Conservation (phyloP, 2,797 vertebrate genomes). For the Peromyscus eremicus region DNA sequence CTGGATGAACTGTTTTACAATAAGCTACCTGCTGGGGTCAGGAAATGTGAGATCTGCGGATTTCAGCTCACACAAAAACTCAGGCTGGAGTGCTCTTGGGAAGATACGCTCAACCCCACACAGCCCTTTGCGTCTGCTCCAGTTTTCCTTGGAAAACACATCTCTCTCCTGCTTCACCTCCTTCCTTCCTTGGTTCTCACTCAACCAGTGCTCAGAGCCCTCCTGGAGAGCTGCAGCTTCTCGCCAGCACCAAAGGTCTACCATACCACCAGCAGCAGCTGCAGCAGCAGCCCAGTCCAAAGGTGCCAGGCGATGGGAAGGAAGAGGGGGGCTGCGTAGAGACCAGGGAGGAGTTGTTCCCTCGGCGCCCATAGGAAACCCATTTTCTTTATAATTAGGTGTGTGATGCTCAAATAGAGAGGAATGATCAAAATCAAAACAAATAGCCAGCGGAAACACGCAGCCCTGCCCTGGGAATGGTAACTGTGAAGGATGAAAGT, state of each 20-base stretch:
- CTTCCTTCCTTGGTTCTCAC: conserved; percentile 41
- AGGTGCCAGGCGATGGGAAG: too few relatives aligned
- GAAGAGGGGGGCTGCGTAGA: conserved; percentile 3
- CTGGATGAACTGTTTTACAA: conserved; percentile 83
- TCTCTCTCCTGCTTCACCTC: conserved; percentile 76
- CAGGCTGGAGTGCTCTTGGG: conserved; percentile 81
- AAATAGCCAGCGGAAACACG: conserved; percentile 88
- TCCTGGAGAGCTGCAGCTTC: conserved; percentile 34
- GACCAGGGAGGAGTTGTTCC: background rate
- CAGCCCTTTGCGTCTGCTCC: conserved; percentile 85
- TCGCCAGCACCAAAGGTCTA: conserved; percentile 86
- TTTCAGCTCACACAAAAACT: conserved; percentile 81
- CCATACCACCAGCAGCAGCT: conserved; percentile 46
- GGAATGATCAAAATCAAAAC: conserved; percentile 91
- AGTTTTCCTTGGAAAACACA: conserved; percentile 82
- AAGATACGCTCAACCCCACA: conserved; percentile 45
- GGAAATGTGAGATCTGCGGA: conserved; percentile 76
- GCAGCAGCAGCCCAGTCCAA: background rate
- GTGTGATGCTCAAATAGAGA: conserved; percentile 35
- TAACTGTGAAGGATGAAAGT: conserved; percentile 54
- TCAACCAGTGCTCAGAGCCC: conserved; percentile 62
- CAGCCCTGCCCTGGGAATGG: conserved; percentile 70
- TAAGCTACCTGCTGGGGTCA: conserved; percentile 88
- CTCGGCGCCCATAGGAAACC: background rate
- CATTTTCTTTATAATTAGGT: conserved; percentile 63